Conservation (phyloP, 2,888 invertebrate species). For the Tineola bisselliella region DNA sequence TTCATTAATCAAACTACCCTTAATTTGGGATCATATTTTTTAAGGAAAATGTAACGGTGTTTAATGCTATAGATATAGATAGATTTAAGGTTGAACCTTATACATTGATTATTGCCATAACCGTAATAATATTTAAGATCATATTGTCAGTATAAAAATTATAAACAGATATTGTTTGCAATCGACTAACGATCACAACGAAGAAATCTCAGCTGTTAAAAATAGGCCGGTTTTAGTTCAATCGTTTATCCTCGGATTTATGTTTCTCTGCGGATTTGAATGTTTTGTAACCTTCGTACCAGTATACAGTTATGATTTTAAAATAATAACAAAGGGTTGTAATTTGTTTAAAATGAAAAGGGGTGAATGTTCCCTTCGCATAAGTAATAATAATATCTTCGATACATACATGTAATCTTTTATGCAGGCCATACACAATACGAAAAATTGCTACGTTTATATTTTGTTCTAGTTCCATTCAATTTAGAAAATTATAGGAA, state of each 20-base stretch:
- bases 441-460: too few relatives aligned
- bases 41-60: too few relatives aligned
- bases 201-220: constrained; percentile 33
- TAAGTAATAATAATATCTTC: background rate
- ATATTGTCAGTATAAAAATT: background rate
- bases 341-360: constrained; percentile 25
- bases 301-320: too few relatives aligned
- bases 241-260: constrained; percentile 27
- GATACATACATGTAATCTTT: too few relatives aligned
- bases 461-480: too few relatives aligned
- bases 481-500: too few relatives aligned
- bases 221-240: constrained; percentile 35
- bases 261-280: background rate
- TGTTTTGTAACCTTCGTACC: background rate
- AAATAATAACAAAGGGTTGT: constrained; percentile 28
- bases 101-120: too few relatives aligned
- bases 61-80: too few relatives aligned
- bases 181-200: background rate
- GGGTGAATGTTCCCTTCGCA: background rate
- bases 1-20: too few relatives aligned
- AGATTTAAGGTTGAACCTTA: too few relatives aligned
- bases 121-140: background rate
- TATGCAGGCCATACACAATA: too few relatives aligned
- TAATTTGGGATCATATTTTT: too few relatives aligned
- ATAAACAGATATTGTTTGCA: background rate